Conservation (phyloP, 2,113 vertebrate species). For the Paralichthys olivaceus region DNA sequence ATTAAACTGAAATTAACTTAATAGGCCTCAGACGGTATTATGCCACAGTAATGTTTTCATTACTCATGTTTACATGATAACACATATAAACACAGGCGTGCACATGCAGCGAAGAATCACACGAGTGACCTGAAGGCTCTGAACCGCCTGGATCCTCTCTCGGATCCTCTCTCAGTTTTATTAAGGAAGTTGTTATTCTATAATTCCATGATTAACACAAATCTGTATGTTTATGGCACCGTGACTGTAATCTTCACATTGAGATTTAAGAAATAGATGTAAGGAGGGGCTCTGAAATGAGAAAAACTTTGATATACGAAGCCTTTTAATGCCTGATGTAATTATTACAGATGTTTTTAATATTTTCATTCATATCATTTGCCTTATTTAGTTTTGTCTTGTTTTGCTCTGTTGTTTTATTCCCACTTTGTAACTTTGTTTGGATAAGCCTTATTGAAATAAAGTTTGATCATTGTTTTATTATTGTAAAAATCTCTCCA, state of each 20-base stretch:
- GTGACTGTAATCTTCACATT: not conserved
- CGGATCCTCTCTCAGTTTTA: no score
- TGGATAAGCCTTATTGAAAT: not conserved
- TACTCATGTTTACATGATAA: constrained; percentile 67
- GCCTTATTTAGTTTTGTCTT: no score
- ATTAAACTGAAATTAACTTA: constrained; percentile 84
- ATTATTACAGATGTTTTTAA: no score
- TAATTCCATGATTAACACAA: constrained; percentile 8
- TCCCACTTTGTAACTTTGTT: no score
- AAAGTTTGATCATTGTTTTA: not conserved
- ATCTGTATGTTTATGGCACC: constrained; percentile 10
- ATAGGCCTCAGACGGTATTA: constrained; percentile 72
- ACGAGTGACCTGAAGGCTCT: not conserved
- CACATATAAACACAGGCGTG: constrained; percentile 47
- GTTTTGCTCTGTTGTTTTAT: no score
- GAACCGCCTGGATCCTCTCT: not conserved
- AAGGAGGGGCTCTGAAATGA: no score
- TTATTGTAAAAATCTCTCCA: not conserved
- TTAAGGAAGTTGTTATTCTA: not conserved
- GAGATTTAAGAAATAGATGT: not conserved
- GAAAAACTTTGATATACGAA: no score
- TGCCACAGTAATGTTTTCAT: constrained; percentile 59
- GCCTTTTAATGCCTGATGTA: no score
- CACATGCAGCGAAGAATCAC: constrained; percentile 4
- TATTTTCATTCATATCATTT: no score